phyloP scores from a whole-genome alignment of 2,888 invertebrate genomes.

The Diabrotica balteata region DNA sequence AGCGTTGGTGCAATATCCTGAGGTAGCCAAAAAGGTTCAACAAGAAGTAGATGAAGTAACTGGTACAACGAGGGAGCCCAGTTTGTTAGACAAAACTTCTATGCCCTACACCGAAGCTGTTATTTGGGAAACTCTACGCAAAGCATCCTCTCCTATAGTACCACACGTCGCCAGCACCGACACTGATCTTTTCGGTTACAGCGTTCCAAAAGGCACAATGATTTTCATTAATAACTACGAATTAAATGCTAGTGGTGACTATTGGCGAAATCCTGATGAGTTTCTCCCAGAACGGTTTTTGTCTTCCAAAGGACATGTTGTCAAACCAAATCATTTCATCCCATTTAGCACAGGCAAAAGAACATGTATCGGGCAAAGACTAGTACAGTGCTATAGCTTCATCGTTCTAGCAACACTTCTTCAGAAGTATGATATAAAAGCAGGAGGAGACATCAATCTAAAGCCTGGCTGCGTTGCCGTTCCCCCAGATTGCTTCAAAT shows the following conservation, averaged over 20 bases:
- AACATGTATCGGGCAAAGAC: constrained; percentile 84
- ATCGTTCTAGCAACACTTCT: constrained; percentile 76
- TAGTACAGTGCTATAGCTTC: constrained; percentile 80
- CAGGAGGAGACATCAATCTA: constrained; percentile 66
- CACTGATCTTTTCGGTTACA: constrained; percentile 74
- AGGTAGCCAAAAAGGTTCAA: constrained; percentile 71
- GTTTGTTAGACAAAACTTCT: constrained; percentile 69
- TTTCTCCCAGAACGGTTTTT: constrained; percentile 82
- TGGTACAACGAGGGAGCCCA: constrained; percentile 64
- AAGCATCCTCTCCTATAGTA: constrained; percentile 86
- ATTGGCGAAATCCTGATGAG: constrained; percentile 75
- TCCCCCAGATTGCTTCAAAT: constrained; percentile 74
- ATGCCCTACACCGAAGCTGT: constrained; percentile 86
- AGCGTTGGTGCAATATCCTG: constrained; percentile 71
- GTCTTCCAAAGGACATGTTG: constrained; percentile 57
- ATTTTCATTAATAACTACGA: constrained; percentile 86
- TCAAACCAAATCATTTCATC: constrained; percentile 75
- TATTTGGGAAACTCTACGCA: constrained; percentile 79
- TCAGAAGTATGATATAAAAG: constrained; percentile 73
- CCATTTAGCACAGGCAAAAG: constrained; percentile 87
- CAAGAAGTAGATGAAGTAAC: constrained; percentile 72
- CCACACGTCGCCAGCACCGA: constrained; percentile 86
- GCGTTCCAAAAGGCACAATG: constrained; percentile 78
- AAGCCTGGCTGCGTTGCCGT: constrained; percentile 77
- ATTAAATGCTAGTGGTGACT: constrained; percentile 74